Percentiles rank a stretch among this genome's conserved stretches.
Evolutionary conservation across 2,113 vertebrate genomes (phyloP).

Genomic region (Limnothrissa miodon): DNA sequence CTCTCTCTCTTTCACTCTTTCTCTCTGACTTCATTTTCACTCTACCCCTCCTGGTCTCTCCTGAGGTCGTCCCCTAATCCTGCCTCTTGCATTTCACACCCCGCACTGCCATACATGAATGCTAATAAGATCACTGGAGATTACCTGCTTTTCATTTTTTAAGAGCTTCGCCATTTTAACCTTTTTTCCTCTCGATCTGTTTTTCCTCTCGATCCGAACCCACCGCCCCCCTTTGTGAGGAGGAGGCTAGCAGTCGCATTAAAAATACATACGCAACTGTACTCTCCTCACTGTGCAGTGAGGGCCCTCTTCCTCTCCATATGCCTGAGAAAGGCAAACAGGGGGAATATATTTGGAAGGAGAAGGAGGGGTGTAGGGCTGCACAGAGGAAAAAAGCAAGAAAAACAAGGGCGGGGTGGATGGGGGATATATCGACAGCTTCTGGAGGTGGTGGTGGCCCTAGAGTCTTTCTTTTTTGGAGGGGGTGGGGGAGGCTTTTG

Average conservation of each 20-base stretch:
- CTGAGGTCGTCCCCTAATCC: conserved; percentile 38
- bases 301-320: neutral
- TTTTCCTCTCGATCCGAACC: neutral
- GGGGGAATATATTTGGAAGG: neutral
- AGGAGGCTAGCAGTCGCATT: neutral
- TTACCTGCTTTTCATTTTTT: conserved; percentile 47
- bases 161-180: conserved; percentile 29
- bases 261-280: conserved; percentile 29
- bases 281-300: neutral
- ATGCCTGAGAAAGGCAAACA: neutral
- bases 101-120: conserved; percentile 33
- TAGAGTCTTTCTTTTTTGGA: conserved; percentile 13
- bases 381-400: too few relatives aligned
- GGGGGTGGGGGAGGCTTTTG: conserved; percentile 27
- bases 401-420: neutral
- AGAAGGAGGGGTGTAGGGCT: neutral
- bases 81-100: conserved; percentile 46
- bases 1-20: neutral
- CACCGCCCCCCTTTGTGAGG: neutral
- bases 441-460: conserved; percentile 26
- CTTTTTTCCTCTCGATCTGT: conserved; percentile 10
- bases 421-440: conserved; percentile 36
- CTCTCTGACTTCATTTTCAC: neutral
- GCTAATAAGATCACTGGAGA: conserved; percentile 49
- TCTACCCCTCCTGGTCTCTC: conserved; percentile 17